Percentiles rank a stretch among this genome's conserved stretches.
phyloP scores from a whole-genome alignment of 2,888 invertebrate species.

The Drosophila birchii region DNA sequence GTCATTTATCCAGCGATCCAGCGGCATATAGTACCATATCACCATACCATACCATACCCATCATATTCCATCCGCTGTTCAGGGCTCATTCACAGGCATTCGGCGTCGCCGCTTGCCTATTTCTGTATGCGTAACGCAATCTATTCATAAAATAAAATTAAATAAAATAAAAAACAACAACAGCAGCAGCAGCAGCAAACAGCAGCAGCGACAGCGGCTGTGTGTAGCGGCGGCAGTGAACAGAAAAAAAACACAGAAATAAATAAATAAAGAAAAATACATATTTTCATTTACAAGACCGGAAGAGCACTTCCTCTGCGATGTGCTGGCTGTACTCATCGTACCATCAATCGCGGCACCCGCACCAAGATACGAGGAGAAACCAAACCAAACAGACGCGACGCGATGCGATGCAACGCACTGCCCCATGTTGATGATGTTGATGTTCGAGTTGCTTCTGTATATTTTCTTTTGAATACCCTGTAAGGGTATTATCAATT shows the following conservation, averaged over 20 bases:
- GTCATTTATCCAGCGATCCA: slow-evolving; percentile 43
- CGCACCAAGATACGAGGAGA: slow-evolving; percentile 68
- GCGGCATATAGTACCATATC: slow-evolving; percentile 17
- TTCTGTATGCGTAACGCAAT: slow-evolving; percentile 81
- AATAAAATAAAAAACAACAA: slow-evolving; percentile 69
- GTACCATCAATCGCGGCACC: slow-evolving; percentile 77
- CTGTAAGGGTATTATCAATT: not conserved
- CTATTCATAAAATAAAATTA: slow-evolving; percentile 81
- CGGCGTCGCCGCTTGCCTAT: slow-evolving; percentile 57
- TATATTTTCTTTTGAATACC: slow-evolving; percentile 5
- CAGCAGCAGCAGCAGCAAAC: slow-evolving; percentile 22
- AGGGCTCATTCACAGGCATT: slow-evolving; percentile 48
- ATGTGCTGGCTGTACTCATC: slow-evolving; percentile 54
- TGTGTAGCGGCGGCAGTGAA: slow-evolving; percentile 50
- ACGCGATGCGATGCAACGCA: slow-evolving; percentile 18
- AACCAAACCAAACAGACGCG: slow-evolving; percentile 9
- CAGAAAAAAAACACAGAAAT: slow-evolving; percentile 49
- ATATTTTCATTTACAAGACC: slow-evolving; percentile 82
- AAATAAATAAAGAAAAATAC: slow-evolving; percentile 55
- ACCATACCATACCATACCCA: slow-evolving; percentile 16
- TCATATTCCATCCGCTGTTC: slow-evolving; percentile 41
- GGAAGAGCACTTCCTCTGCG: slow-evolving; percentile 79
- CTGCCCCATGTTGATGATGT: slow-evolving; percentile 28
- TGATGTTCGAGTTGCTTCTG: slow-evolving; percentile 38
- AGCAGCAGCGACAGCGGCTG: slow-evolving; percentile 33